Percentiles rank a stretch among this genome's conserved stretches.
Conservation (phyloP, 2,113 vertebrate species). For the Rafetus swinhoei region DNA sequence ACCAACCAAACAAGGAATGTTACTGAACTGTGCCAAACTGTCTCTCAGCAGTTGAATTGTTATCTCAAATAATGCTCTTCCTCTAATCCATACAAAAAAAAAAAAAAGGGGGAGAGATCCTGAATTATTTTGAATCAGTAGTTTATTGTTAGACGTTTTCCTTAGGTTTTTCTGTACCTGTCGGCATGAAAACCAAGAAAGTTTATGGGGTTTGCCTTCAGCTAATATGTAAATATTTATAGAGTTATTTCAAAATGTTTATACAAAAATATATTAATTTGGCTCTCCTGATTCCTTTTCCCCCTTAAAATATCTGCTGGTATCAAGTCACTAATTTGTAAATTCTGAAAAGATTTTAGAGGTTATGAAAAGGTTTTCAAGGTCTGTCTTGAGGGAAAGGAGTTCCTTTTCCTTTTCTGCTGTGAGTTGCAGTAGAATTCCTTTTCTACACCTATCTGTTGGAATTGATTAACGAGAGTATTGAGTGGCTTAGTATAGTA, state of each 20-base stretch:
- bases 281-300: constrained; percentile 62
- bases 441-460: constrained; percentile 76
- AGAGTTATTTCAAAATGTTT: constrained; percentile 75
- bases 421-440: constrained; percentile 69
- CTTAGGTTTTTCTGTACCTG: constrained; percentile 73
- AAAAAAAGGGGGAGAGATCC: constrained; percentile 73
- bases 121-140: constrained; percentile 73
- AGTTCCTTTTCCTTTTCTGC: constrained; percentile 71
- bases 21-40: constrained; percentile 87
- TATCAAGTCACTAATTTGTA: constrained; percentile 73
- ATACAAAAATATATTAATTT: constrained; percentile 69
- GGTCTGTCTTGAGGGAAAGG: constrained; percentile 75
- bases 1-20: constrained; percentile 83
- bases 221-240: constrained; percentile 77
- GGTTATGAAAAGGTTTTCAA: constrained; percentile 67
- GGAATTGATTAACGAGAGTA: constrained; percentile 60
- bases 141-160: constrained; percentile 63
- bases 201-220: constrained; percentile 74
- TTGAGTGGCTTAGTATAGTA: constrained; percentile 79
- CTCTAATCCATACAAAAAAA: constrained; percentile 79
- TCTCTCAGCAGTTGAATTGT: constrained; percentile 79
- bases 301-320: constrained; percentile 64
- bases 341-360: constrained; percentile 69
- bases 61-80: constrained; percentile 78
- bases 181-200: constrained; percentile 72